Evolutionary conservation across 2,888 invertebrate genomes (phyloP), one percentile per base, ranked within the genome.

Genomic region (Cosmia trapezina): DNA sequence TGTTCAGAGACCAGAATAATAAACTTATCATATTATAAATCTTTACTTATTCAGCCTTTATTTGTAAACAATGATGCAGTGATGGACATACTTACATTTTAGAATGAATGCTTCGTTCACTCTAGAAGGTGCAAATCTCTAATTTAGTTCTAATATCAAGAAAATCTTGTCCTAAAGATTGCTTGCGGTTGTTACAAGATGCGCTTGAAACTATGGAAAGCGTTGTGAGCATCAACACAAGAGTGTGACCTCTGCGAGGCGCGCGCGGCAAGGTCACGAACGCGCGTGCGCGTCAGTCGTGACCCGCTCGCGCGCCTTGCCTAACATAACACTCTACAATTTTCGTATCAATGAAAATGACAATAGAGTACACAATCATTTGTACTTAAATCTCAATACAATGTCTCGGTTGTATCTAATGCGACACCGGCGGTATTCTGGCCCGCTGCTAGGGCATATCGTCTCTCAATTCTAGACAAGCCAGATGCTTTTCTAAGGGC

Each of bases 241-340:
- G 90, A 93, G 91, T 92, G 92, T 93, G 95, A 95, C 95, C 95
- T 96, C 95, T 93, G 93, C 87, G 89, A 92, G 90, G 94, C 93
- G 94, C 94, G 92, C 94, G 93, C 94, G 92, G 94, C 96, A 96
- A 96, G 96, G 96, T 96, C 96, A 96, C 94, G 96, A 96, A 93
- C 96, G 94, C 95, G 95, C 96, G 95, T 95, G 95, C 95, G 93
- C 91, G 89, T 91, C 91, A 92, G 92, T 96, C 95, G 96, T 96
- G 96, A 96, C 96, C 96, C 95, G 96, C 92, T 94, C 95, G 93
- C 93, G 94, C 91, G 93, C 94, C 88, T 88, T 86, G 80, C 72
- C 89, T 85, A 90, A 90, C 81, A 63, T 80, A 59, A 60, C 66
- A 88, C 91, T 85, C 86, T 77, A 84, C 91, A 86, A 94, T 88